These are phyloP conservation scores for Vanessa cardui DNA, from an alignment of 2,888 invertebrate species.

Conservation along the genomic window DNA sequence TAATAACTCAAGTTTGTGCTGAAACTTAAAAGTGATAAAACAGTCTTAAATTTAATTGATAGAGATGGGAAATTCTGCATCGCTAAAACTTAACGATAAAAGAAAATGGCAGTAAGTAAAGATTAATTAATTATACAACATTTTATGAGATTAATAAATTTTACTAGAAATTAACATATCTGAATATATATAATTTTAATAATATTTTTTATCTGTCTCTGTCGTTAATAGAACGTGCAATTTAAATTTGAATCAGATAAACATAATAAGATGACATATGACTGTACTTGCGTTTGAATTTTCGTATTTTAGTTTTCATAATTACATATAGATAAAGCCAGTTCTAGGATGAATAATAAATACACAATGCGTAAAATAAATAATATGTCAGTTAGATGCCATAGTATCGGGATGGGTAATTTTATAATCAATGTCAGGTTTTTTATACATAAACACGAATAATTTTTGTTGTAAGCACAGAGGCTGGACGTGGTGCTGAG, in stretches of 20 bases:
- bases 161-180: neutral
- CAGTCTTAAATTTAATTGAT: constrained; percentile 6
- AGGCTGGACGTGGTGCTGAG: no score
- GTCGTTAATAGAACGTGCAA: neutral
- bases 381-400: no score
- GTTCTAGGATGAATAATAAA: no score
- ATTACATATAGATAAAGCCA: no score
- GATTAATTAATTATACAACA: neutral
- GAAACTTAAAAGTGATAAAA: constrained; percentile 25
- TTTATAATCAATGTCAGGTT: no score
- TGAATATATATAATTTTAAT: neutral
- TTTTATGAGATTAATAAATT: neutral
- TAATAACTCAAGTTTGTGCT: constrained; percentile 22
- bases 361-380: no score
- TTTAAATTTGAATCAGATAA: neutral
- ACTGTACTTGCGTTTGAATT: neutral
- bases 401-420: no score
- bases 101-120: constrained; percentile 74
- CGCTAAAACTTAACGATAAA: constrained; percentile 73
- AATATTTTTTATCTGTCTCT: neutral
- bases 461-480: no score
- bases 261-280: neutral
- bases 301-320: no score
- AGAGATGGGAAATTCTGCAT: constrained; percentile 75
- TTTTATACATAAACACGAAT: no score